Evolutionary conservation across 1,140 invertebrate species (phyloP), one percentile per base, ranked within the genome.

Genomic region (Pogonus chalceus): DNA sequence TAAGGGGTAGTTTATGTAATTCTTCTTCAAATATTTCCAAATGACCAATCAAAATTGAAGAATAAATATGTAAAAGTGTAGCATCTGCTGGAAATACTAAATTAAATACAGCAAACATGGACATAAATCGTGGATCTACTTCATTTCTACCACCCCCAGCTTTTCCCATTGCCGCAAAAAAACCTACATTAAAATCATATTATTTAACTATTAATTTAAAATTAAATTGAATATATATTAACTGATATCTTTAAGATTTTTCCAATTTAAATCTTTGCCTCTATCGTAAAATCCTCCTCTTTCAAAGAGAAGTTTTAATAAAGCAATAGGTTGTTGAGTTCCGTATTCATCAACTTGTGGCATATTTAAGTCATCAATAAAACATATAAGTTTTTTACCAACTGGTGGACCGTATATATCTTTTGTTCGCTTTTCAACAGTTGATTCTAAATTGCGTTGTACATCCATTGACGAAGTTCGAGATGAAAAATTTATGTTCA

Each of bases 351-450:
- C 75, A 22, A 91, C 85, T 71, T 89, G 80, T 31, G 91, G 90
- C 90, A 93, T 93, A 69, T 95, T 93, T 82, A 96, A 85, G 63
- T 96, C 90, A 67, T 96, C 92, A 58, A 96, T 86, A 66, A 95
- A 95, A 58, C 91, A 79, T 39, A 92, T 75, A 59, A 95, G 75
- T 62, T 85, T 84, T 72, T 92, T 94, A 18, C 90, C 90, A 35
- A 86, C 76, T 2, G 88, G 81, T 51, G 92, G 91, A 0, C 91
- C 92, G 65, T 87, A 94, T 18, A 84, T 83, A 65, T 92, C 86
- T 69, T 92, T 92, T 2, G 90, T 92, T 58, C 90, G 74, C 69
- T 93, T 94, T 64, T 93, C 89, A 2, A 94, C 81, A 22, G 81
- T 81, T 0, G 88, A 84, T 72, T 95, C 91, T 51, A 96, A 73